Base-by-base conservation (phyloP, 2,888 invertebrate species). In the Megaustenia siamemsis region DNA sequence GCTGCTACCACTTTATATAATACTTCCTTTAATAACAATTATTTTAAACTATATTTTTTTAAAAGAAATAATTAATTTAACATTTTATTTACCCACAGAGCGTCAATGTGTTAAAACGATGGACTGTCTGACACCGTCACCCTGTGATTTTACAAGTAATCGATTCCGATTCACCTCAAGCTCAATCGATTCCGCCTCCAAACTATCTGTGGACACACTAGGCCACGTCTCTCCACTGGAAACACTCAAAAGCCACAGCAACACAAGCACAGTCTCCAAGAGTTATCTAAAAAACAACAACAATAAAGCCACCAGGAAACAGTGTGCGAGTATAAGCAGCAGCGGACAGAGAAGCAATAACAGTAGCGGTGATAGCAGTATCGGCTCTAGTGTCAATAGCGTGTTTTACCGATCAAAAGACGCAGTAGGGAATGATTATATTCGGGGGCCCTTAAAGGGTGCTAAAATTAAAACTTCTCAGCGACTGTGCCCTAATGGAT, bases 351-450 rank as follows among this genome's bases (percentile, higher is more conserved):
- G 83, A 49, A 84, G 79, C 40, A 45, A 53, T n/a, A 21, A 66
- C 66, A 84, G 84, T 66, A 75, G 84, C 75, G 77, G 56, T 0
- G 49, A 66, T 45, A 75, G 80, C 38, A 71, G 43, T n/a, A 32
- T 68, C 1, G 84, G 75, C 0, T 80, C 80, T 12, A 84, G 84
- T 43, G 75, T 75, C 4, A 84, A 84, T 56, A 84, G 84, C 53
- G 84, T 84, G 5, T 84, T 84, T 66, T 80, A 71, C 45, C 78
- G 38, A 60, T 49, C 78, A 21, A 83, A 83, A 35, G 53, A 49
- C 15, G n/a, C 24, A 1, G 0, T 10, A 1, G 78, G 40, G 15
- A 83, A 83, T 32, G 83, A 83, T 3, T 83, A 78, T 69, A 78
- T 83, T 15, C n/a, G 78, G 12, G 71, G 78, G 24, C 83, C 83